A percentile compares a stretch with the other conserved stretches of the same genome.
phyloP scores from a whole-genome alignment of 1,140 invertebrate genomes.

The Formica exsecta region DNA sequence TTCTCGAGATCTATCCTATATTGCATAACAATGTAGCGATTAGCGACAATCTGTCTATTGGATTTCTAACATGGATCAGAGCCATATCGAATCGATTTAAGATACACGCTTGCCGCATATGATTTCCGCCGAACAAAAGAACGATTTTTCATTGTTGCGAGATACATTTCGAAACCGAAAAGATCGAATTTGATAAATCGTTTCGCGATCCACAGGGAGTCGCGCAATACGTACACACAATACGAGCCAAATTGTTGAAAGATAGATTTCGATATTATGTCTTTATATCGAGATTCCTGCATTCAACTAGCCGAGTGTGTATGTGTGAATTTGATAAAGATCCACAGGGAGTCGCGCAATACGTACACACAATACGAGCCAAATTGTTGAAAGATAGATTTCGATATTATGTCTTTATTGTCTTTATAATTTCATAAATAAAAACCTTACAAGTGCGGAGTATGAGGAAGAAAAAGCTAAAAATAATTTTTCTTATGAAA shows the following conservation, averaged over 20 bases:
- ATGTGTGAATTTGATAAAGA: slow-evolving; percentile 60
- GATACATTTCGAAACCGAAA: slow-evolving; percentile 1
- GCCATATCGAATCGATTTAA: slow-evolving; percentile 33
- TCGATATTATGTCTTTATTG: background rate
- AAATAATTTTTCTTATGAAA: slow-evolving; percentile 14
- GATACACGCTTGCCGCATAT: background rate
- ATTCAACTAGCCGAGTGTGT: background rate
- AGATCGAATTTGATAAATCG: slow-evolving; percentile 67
- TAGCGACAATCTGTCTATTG: slow-evolving; percentile 41
- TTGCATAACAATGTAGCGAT: background rate
- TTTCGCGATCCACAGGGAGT: slow-evolving; percentile 36
- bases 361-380: slow-evolving; percentile 28
- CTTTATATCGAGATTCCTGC: background rate
- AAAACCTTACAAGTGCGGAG: background rate
- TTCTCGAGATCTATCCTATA: background rate
- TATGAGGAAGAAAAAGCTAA: background rate
- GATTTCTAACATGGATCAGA: slow-evolving; percentile 29
- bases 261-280: slow-evolving; percentile 9
- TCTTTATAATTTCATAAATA: background rate
- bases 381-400: slow-evolving; percentile 24
- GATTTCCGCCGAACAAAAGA: slow-evolving; percentile 37
- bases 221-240: slow-evolving; percentile 20
- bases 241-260: slow-evolving; percentile 16
- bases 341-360: slow-evolving; percentile 13
- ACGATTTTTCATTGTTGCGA: slow-evolving; percentile 6